phyloP scores from a whole-genome alignment of 2,797 vertebrate species.

The Buphagus erythrorhynchus region DNA sequence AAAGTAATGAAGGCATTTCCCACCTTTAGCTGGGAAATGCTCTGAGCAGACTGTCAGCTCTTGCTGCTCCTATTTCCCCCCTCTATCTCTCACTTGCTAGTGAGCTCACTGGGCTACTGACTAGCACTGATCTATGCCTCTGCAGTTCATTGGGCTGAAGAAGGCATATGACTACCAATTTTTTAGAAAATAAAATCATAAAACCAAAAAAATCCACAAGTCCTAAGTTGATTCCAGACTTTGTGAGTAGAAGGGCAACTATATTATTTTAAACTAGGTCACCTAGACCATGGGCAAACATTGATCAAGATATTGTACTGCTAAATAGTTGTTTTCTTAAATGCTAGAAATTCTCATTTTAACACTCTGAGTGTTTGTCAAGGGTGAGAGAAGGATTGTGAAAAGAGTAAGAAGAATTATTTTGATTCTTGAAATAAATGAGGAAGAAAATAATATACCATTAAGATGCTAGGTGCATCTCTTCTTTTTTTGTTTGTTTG shows the following conservation, averaged over 20 bases:
- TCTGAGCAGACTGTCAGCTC: background rate
- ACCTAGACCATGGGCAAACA: background rate
- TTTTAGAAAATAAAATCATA: background rate
- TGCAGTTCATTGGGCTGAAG: background rate
- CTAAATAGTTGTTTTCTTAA: background rate
- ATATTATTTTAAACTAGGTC: background rate
- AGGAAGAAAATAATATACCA: background rate
- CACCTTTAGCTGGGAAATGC: background rate
- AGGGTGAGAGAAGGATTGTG: background rate
- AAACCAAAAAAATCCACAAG: background rate
- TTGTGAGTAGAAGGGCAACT: background rate
- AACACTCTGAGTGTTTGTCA: background rate
- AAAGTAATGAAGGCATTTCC: background rate
- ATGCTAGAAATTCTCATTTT: background rate
- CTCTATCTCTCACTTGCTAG: background rate
- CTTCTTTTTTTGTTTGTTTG: background rate
- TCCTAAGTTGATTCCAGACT: background rate
- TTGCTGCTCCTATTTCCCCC: background rate
- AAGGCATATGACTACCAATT: background rate
- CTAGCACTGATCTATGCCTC: background rate
- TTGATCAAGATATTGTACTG: background rate
- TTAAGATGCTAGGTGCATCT: background rate
- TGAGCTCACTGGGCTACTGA: background rate
- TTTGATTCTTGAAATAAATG: background rate
- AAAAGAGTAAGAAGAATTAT: background rate